Base-by-base conservation (phyloP, 2,888 invertebrate genomes). In the Agapetus fuscipes region DNA sequence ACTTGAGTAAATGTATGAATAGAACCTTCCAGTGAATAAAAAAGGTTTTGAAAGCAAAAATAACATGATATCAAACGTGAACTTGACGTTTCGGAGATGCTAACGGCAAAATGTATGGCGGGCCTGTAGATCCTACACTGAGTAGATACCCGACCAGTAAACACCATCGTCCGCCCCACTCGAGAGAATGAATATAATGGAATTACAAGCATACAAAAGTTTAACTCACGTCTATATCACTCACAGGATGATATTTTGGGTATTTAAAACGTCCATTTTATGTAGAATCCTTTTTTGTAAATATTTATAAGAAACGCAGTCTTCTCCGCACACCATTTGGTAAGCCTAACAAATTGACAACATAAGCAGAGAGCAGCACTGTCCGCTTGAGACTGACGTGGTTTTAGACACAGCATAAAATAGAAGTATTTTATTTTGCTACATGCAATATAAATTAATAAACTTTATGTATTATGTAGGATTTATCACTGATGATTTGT, bases 361-460 rank as follows among this genome's bases (percentile, higher is more conserved):
- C 76, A 76, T 73, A 83, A 41, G n/a, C n/a, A n/a, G 82, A 76
- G 78, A 80, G 82, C 82, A 77, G 73, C 74, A 75, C 73, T 61
- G 66, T 67, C 68, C 64, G 68, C 67, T 68, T 66, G 64, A 64
- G 64, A 64, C 62, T 67, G 43, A 31, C 43, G 43, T 44, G 43
- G 40, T 36, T 40, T 30, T 37, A 40, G 43, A 40, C 40, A 27
- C 32, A 39, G 30, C 30, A 36, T 33, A 43, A 37, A 33, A 14
- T n/a, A 15, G 30, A n/a, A 30, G 14, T n/a, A 27, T 60, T 60
- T 58, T 54, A n/a, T 11, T 25, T 17, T 3, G 6, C 3, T 33
- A 20, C 6, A 10, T 20, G 6, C 12, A 29, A n/a, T n/a, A n/a
- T n/a, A n/a, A n/a, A n/a, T n/a, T n/a, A n/a, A n/a, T n/a, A n/a